Conservation (phyloP, 2,888 invertebrate genomes). For the Nemotelus nigrinus region DNA sequence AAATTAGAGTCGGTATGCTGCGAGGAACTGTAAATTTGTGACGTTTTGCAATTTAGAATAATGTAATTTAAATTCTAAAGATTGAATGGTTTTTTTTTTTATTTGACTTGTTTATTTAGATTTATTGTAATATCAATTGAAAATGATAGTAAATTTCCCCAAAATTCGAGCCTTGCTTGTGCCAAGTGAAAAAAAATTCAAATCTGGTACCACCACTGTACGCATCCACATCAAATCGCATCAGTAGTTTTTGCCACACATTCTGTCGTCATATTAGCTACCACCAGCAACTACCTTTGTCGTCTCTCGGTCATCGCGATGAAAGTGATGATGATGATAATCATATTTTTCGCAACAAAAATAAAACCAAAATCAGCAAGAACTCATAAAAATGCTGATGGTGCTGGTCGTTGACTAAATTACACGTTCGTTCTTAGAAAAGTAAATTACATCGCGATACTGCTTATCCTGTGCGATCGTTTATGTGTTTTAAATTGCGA, state of each 20-base stretch:
- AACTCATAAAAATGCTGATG: conserved; percentile 51
- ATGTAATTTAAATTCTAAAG: too few species aligned
- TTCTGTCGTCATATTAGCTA: neutral
- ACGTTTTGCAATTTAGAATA: too few species aligned
- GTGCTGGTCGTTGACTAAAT: conserved; percentile 50
- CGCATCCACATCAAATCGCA: too few species aligned
- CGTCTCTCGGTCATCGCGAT: neutral
- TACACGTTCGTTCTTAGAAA: conserved; percentile 50
- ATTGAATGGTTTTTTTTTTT: too few species aligned
- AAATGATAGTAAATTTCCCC: too few species aligned
- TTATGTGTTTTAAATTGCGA: conserved; percentile 51
- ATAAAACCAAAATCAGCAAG: neutral
- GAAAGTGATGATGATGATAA: conserved; percentile 17
- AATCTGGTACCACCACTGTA: too few species aligned
- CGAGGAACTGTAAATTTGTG: too few species aligned
- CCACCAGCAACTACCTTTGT: neutral
- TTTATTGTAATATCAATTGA: too few species aligned
- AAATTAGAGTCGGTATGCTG: too few species aligned
- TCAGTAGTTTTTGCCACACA: neutral
- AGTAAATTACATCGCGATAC: conserved; percentile 50
- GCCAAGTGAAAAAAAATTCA: too few species aligned
- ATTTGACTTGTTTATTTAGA: too few species aligned
- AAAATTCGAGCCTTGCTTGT: too few species aligned
- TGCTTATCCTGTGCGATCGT: conserved; percentile 51
- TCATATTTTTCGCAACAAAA: conserved; percentile 32